Conservation (phyloP, 2,888 invertebrate genomes). For the Julus scanicus region DNA sequence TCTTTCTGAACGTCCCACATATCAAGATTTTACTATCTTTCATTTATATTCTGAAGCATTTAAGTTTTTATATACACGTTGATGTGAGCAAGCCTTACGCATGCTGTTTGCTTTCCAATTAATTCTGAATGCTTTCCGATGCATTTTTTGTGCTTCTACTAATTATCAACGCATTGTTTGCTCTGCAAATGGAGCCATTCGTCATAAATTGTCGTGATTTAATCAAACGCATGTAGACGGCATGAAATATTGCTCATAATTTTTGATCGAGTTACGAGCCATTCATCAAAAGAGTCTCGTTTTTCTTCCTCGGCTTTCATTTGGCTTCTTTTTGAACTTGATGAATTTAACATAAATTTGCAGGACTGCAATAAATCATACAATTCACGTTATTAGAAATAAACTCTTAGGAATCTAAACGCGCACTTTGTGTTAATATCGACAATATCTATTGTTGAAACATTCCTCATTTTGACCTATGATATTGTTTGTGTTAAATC, state of each 20-base stretch:
- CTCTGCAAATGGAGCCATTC: slow-evolving; percentile 13
- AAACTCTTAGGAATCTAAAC: not conserved
- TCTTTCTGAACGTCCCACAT: not conserved
- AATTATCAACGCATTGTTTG: slow-evolving; percentile 37
- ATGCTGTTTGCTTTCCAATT: not conserved
- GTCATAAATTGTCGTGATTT: slow-evolving; percentile 39
- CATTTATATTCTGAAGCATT: not conserved
- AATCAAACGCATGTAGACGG: slow-evolving; percentile 39
- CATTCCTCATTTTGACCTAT: not conserved
- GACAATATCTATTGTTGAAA: not conserved
- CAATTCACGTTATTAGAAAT: slow-evolving; percentile 20
- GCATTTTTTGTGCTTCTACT: not conserved
- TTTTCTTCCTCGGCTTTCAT: not conserved
- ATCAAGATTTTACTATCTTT: not conserved
- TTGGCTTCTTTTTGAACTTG: slow-evolving; percentile 31
- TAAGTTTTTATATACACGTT: not conserved
- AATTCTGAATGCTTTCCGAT: not conserved
- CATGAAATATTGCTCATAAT: slow-evolving; percentile 36
- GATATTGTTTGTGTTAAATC: not conserved
- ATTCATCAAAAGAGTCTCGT: slow-evolving; percentile 13
- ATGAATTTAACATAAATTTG: slow-evolving; percentile 45
- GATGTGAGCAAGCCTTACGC: not conserved
- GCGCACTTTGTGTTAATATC: not conserved
- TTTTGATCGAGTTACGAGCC: slow-evolving; percentile 13
- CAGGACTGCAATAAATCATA: slow-evolving; percentile 12